Percentiles rank a stretch among this genome's conserved stretches.
Evolutionary conservation across 2,797 vertebrate genomes (phyloP).

Genomic region (Squalus acanthias): DNA sequence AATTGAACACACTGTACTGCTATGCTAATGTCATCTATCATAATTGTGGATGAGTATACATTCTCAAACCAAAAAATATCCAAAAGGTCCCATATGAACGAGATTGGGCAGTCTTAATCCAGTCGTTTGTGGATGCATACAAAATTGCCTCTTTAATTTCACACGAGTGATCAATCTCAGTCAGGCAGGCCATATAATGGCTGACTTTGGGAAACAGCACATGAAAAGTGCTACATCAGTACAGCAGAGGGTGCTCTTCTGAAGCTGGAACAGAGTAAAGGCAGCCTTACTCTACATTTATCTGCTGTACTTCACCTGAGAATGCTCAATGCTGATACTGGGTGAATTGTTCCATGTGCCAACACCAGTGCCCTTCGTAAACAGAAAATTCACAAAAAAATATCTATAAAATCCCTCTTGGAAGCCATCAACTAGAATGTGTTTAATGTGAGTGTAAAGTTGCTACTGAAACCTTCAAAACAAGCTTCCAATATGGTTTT

Average conservation of each 20-base stretch:
- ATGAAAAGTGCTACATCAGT: neutral
- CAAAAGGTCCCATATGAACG: neutral
- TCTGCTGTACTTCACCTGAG: too few relatives aligned
- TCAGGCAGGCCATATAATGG: neutral
- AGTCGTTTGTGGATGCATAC: neutral
- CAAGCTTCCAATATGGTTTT: neutral
- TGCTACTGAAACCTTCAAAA: neutral
- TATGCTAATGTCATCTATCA: neutral
- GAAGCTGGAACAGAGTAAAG: neutral
- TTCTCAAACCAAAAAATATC: neutral
- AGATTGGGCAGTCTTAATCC: neutral
- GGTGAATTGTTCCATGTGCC: neutral
- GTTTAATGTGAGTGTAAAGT: neutral
- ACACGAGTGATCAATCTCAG: neutral
- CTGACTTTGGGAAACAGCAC: neutral
- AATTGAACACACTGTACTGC: neutral
- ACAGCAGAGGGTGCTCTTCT: conserved; percentile 28
- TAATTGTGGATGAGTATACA: neutral
- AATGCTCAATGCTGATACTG: neutral
- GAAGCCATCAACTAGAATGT: neutral
- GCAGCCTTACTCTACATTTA: neutral
- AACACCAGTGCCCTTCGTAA: neutral
- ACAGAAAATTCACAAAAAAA: neutral
- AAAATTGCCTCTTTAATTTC: neutral
- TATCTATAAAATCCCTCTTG: too few relatives aligned